Base-by-base conservation (phyloP, 2,888 invertebrate species). In the Andrena camellia region DNA sequence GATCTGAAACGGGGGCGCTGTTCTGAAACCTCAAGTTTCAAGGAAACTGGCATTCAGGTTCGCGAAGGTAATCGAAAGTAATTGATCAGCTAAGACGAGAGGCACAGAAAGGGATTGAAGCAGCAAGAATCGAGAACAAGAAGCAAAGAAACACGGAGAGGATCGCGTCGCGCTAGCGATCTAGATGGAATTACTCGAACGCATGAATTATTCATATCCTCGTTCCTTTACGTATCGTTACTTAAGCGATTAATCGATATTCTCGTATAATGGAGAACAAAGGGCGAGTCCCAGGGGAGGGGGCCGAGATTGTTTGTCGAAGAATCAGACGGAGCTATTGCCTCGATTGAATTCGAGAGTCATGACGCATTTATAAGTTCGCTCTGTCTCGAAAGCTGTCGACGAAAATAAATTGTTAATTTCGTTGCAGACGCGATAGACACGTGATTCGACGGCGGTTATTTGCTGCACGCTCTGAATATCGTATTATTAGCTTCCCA, bases 231-330 rank as follows among this genome's bases (percentile, higher is more conserved):
- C 69, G 66, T 75, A 80, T 80, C 42, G 80, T 75, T 80, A 52
- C 80, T 82, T 80, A 80, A 82, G 75, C 81, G 80, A 80, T 82
- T 80, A 80, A 82, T 82, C 81, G 80, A 82, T 82, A 82, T 82
- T 82, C 80, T 20, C 54, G 80, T 73, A 80, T 80, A 82, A 82
- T 75, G 60, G 66, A 66, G 70, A 26, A 73, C 42, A 20, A 62
- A 59, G 64, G 33, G 17, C 31, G 23, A 50, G 42, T 66, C 60
- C 70, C 23, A 66, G 66, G n/a, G 54, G 52, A 23, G 62, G 29
- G 62, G 52, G 23, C 52, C 71, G 50, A 33, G 57, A 78, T 63
- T 78, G 78, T 71, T 78, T 62, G 78, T 57, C 67, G 67, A 48
- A 54, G 71, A 78, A 67, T 71, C 78, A 52, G 66, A 68, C 26